phyloP scores from a whole-genome alignment of 2,888 invertebrate species.

The Electrophaes corylata region DNA sequence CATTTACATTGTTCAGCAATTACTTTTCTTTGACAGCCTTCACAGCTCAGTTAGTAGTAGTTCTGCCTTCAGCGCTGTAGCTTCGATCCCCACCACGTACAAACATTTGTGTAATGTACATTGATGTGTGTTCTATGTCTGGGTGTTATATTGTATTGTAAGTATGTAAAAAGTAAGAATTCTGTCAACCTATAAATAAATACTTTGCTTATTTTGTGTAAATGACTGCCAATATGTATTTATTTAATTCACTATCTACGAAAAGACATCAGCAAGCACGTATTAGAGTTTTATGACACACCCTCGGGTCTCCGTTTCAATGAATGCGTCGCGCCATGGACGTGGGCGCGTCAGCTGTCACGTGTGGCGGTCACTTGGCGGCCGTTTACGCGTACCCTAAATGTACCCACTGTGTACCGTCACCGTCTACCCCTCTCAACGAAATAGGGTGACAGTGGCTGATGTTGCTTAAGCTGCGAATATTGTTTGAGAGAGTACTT shows the following conservation, averaged over 20 bases:
- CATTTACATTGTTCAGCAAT: too few relatives aligned
- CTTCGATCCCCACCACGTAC: too few relatives aligned
- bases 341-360: constrained; percentile 28
- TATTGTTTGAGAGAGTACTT: constrained; percentile 14
- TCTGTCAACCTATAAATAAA: too few relatives aligned
- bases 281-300: constrained; percentile 21
- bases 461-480: constrained; percentile 4
- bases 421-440: constrained; percentile 17
- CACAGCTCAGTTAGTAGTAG: too few relatives aligned
- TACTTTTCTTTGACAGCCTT: too few relatives aligned
- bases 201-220: too few relatives aligned
- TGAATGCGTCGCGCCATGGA: constrained; percentile 17
- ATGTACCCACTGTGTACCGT: constrained; percentile 18
- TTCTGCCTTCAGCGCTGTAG: too few relatives aligned
- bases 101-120: too few relatives aligned
- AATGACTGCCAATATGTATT: too few relatives aligned
- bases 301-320: constrained; percentile 14
- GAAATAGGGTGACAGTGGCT: constrained; percentile 13
- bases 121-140: too few relatives aligned
- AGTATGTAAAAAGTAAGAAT: too few relatives aligned
- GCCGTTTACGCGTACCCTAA: constrained; percentile 27
- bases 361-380: constrained; percentile 21
- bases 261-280: constrained; percentile 2
- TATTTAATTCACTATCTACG: neutral
- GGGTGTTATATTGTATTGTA: too few relatives aligned